Evolutionary conservation across 2,113 vertebrate genomes (phyloP).

Genomic region (Parotia lawesii): DNA sequence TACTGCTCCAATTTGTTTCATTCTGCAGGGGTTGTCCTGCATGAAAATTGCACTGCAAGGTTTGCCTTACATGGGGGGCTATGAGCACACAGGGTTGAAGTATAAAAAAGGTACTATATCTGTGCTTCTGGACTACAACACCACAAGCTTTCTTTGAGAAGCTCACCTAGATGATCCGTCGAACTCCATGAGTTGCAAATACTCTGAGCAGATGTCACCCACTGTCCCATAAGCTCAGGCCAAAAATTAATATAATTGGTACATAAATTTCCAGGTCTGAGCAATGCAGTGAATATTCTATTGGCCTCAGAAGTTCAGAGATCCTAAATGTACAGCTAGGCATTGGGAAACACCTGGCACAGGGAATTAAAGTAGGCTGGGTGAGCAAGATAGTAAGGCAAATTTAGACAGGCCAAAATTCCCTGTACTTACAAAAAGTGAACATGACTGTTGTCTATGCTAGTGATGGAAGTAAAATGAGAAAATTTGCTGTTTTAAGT

Average conservation of each 20-base stretch:
- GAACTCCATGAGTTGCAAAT: neutral
- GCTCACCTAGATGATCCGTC: neutral
- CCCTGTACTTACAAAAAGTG: neutral
- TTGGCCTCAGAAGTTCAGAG: neutral
- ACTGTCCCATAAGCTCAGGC: neutral
- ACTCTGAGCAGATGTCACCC: neutral
- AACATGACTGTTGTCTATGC: neutral
- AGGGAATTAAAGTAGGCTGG: neutral
- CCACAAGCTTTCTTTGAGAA: neutral
- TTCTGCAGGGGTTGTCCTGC: neutral
- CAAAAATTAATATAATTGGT: neutral
- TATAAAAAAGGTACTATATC: neutral
- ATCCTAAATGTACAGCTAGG: neutral
- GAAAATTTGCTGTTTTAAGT: neutral
- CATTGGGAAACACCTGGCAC: neutral
- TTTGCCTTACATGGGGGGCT: neutral
- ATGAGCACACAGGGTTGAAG: neutral
- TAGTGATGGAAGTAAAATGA: neutral
- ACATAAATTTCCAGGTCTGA: neutral
- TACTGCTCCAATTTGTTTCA: neutral
- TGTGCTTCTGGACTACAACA: rapidly evolving
- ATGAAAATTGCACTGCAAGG: neutral
- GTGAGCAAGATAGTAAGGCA: neutral
- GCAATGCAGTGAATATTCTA: neutral
- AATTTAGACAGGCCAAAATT: neutral